Percentiles rank a stretch among this genome's conserved stretches.
Conservation (phyloP, 1,140 invertebrate genomes). For the Musca vetustissima region DNA sequence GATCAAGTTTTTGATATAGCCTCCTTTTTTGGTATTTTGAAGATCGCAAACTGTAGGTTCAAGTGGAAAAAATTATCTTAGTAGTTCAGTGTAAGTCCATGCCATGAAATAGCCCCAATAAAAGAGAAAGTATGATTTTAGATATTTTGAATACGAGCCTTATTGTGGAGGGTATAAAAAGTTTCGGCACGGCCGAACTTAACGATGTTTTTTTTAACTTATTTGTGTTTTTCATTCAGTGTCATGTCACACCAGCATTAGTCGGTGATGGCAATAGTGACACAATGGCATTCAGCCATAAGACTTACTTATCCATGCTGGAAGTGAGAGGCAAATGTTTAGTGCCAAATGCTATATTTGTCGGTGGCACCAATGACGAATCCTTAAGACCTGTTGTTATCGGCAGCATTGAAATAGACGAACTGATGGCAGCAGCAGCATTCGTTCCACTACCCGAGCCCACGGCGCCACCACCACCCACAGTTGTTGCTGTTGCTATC, state of each 20-base stretch:
- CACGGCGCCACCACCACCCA: conserved; percentile 3
- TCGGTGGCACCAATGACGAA: conserved; percentile 20
- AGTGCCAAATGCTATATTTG: conserved; percentile 28
- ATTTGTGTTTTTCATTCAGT: no score
- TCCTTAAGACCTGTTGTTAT: conserved; percentile 31
- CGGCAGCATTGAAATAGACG: conserved; percentile 4
- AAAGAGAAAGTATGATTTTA: no score
- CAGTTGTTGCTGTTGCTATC: neutral
- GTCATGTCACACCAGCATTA: neutral
- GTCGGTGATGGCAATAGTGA: neutral
- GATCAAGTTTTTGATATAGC: no score
- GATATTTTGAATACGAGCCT: no score
- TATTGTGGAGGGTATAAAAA: no score
- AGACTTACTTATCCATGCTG: conserved; percentile 48
- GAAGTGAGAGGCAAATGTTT: conserved; percentile 33
- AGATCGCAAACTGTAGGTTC: no score
- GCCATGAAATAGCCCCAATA: no score
- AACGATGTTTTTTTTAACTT: no score
- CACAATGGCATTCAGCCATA: neutral
- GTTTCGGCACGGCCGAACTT: no score
- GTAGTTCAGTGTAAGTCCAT: no score
- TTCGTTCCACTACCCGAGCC: neutral
- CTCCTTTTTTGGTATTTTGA: no score
- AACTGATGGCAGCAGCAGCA: neutral
- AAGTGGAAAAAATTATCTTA: no score